A percentile compares a stretch with the other conserved stretches of the same genome.
These are phyloP conservation scores for Platyura marginata DNA, from an alignment of 1,140 invertebrate genomes.

Conservation along the genomic window DNA sequence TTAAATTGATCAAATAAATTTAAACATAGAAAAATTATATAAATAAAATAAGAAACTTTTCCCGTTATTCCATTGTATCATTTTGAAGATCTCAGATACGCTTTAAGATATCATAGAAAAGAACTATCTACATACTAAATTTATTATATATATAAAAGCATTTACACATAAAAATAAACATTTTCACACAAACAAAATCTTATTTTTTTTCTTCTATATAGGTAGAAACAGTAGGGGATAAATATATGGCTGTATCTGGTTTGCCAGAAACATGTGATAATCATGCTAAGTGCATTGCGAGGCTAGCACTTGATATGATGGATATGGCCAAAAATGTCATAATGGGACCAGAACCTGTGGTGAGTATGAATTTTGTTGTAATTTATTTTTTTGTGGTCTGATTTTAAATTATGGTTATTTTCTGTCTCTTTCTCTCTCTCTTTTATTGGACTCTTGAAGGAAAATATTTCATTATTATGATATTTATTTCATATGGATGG, in stretches of 20 bases:
- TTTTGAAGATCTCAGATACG: no score
- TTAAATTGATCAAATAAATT: no score
- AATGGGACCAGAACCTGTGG: conserved; percentile 69
- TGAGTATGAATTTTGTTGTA: conserved; percentile 41
- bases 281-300: conserved; percentile 85
- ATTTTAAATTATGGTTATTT: no score
- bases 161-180: no score
- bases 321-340: conserved; percentile 73
- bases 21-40: not conserved
- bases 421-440: no score
- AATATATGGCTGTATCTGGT: conserved; percentile 97
- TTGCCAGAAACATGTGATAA: conserved; percentile 79
- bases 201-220: conserved; percentile 22
- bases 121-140: no score
- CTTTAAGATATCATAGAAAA: no score
- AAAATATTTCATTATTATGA: no score
- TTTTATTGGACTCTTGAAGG: no score
- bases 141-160: no score
- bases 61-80: not conserved
- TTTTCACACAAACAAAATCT: not conserved
- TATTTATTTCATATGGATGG: no score
- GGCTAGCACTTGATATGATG: conserved; percentile 90
- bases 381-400: no score
- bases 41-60: not conserved
- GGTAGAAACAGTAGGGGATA: conserved; percentile 99